Evolutionary conservation across 2,888 invertebrate genomes (phyloP), one percentile per base, ranked within the genome.

Genomic region (Cantharis nigra): DNA sequence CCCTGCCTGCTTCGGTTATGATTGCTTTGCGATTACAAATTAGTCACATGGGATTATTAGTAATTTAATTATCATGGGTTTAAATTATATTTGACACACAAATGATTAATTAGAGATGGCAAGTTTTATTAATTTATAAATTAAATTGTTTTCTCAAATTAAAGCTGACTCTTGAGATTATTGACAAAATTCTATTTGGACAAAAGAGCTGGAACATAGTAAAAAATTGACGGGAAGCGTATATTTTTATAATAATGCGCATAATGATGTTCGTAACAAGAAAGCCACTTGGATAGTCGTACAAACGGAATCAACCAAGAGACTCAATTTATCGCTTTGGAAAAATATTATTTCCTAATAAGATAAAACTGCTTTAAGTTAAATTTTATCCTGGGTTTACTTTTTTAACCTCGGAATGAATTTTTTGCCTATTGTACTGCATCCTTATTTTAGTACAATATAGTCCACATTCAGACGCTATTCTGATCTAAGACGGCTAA

Each of bases 41-140:
- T 74, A 69, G 62, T 64, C 69, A 28, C 72, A 49, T 20, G 69
- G 74, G 69, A 70, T 49, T 49, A 49, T 49, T 49, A 49, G 49
- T 49, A 49, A 49, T 49, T 49, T n/a, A 49, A 49, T 49, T 49
- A 49, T 49, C 49, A n/a, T 49, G 49, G 49, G 7, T 49, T 49
- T n/a, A 49, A 49, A 49, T 49, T 49, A n/a, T 49, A 49, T 49
- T 49, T 49, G n/a, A 49, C 49, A 49, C n/a, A 49, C 49, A 49
- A 49, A 49, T 49, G 49, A 49, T 49, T 49, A 49, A 49, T 49
- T 49, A 9, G 7, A 49, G 9, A n/a, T 9, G 49, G 9, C 7
- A n/a, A 49, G 2, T 49, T 49, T 49, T 49, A 49, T 49, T 49
- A 49, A 49, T n/a, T 49, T 49, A n/a, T 49, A 4, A 49, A 49